Evolutionary conservation across 92 coral and sea anemone species (phyloP), one percentile per base, ranked within the genome.

Genomic region (Paramuricea clavata): DNA sequence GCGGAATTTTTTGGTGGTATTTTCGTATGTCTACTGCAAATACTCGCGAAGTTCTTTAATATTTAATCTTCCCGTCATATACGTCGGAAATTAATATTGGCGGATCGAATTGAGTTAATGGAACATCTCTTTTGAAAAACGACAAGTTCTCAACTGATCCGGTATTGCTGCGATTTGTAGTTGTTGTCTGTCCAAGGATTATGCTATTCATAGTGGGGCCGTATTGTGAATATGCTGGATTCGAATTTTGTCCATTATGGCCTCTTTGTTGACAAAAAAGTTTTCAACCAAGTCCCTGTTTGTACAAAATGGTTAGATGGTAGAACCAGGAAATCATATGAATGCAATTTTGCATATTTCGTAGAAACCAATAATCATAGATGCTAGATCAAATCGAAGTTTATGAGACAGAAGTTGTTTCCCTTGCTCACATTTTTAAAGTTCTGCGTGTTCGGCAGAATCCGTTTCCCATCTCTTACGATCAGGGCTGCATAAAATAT

Each of bases 201-300:
- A 60, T 60, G 21, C 68, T 22, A 15, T 60, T 60, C 68, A 60
- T 60, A 11, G 68, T 60, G 3, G 68, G 68, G 21, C 68, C 28
- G 21, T 60, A 60, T 26, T 60, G 33, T 30, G 68, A 30, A 22
- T 60, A 60, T 30, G 68, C 21, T 5, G 68, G 68, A 22, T 22
- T 60, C 0, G 68, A 60, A 26, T 0, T 60, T 22, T 60, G 68
- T 26, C 68, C 68, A 28, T 60, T 60, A 30, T 22, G 68, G 33
- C 68, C 68, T 26, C 33, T 60, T 60, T 23, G 31, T 60, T 60
- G 68, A 27, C 78, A 72, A 72, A 72, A 72, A 13, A 72, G 52
- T 72, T 72, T 15, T 72, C 78, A 19, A 72, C 78, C 49, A 72
- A 34, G 78, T 72, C 52, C n/a, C 78, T 72, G 31, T 72, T 72